phyloP scores from a whole-genome alignment of 2,888 invertebrate genomes.

The Hipparchia sbordonii region DNA sequence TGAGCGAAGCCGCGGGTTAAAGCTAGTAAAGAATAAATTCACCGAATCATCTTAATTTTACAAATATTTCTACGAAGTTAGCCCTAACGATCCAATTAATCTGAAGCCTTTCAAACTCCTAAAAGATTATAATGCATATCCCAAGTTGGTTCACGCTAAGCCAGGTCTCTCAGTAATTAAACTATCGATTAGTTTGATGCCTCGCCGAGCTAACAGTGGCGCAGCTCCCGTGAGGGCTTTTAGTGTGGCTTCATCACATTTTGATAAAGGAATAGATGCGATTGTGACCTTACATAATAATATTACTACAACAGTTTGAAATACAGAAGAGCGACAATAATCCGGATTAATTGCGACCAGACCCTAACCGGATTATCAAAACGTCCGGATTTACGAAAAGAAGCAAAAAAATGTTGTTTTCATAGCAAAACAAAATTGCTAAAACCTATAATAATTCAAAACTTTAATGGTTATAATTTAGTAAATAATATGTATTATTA shows the following conservation, averaged over 20 bases:
- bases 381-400: too few species aligned
- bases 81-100: conserved; percentile 18
- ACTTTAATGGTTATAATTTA: too few species aligned
- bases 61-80: not conserved
- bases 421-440: too few species aligned
- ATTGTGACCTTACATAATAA: not conserved
- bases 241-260: conserved; percentile 24
- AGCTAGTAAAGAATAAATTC: not conserved
- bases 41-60: not conserved
- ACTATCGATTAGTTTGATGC: conserved; percentile 38
- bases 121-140: conserved; percentile 17
- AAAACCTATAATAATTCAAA: too few species aligned
- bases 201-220: conserved; percentile 22
- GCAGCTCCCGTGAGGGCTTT: conserved; percentile 28
- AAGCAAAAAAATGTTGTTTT: too few species aligned
- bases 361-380: too few species aligned
- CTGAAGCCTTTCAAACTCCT: conserved; percentile 8
- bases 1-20: too few species aligned
- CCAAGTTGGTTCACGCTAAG: conserved; percentile 16
- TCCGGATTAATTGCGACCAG: too few species aligned
- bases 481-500: too few species aligned
- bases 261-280: conserved; percentile 22
- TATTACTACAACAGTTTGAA: too few species aligned
- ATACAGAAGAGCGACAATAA: too few species aligned
- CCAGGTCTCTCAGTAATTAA: conserved; percentile 35